Percentiles rank a stretch among this genome's conserved stretches.
phyloP scores from a whole-genome alignment of 2,113 vertebrate species.

The Leucosticte australis region DNA sequence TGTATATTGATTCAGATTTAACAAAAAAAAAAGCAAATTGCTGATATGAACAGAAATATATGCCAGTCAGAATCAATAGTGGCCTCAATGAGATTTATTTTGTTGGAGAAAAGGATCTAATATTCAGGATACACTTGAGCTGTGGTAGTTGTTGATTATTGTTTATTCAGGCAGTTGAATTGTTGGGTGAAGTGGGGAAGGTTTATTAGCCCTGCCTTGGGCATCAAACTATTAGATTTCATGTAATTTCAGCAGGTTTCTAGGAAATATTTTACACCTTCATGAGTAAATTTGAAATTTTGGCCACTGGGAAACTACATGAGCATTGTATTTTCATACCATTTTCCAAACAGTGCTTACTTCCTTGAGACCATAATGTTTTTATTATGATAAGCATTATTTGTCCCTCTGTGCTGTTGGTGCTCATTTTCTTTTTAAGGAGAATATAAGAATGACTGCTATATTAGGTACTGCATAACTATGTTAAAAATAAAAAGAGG shows the following conservation, averaged over 20 bases:
- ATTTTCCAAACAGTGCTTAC: not conserved
- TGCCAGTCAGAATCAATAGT: not conserved
- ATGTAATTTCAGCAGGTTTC: constrained; percentile 37
- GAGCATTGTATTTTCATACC: not conserved
- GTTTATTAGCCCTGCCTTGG: constrained; percentile 57
- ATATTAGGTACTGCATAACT: constrained; percentile 18
- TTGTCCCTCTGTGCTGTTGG: not conserved
- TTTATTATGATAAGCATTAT: constrained; percentile 48
- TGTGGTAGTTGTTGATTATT: not conserved
- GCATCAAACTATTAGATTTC: constrained; percentile 39
- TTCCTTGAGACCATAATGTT: not conserved
- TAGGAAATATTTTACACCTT: constrained; percentile 42
- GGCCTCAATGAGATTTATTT: not conserved
- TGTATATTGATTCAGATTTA: not conserved
- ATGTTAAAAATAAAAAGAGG: not conserved
- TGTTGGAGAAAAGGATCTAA: not conserved
- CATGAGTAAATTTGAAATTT: constrained; percentile 41
- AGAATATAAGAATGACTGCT: not conserved
- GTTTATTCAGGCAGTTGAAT: constrained; percentile 45
- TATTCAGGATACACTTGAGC: constrained; percentile 20
- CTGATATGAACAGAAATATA: constrained; percentile 19
- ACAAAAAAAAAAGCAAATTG: not conserved
- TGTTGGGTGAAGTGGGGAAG: not conserved
- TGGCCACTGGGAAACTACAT: not conserved
- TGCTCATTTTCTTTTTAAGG: constrained; percentile 29